These are phyloP conservation scores for Teleogryllus occipitalis DNA, from an alignment of 1,140 invertebrate species.

Conservation along the genomic window DNA sequence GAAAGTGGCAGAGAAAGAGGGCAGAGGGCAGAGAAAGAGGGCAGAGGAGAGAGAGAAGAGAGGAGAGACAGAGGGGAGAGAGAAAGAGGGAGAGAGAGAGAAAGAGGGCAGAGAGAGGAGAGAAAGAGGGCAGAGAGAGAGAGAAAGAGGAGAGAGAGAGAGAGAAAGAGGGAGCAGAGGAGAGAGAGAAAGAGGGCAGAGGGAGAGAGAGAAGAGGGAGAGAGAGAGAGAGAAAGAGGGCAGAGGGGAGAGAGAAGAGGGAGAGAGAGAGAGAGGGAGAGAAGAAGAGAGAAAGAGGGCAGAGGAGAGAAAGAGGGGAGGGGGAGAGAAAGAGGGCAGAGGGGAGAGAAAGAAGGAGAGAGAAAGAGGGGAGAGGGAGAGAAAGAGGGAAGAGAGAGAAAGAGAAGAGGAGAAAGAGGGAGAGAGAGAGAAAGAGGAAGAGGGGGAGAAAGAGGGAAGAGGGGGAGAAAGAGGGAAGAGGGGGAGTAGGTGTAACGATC, in stretches of 20 bases:
- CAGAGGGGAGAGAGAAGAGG: background rate
- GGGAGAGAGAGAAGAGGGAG: too few relatives aligned
- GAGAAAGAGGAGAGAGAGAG: background rate
- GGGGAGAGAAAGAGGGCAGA: background rate
- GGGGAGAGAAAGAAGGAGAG: too few relatives aligned
- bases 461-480: too few relatives aligned
- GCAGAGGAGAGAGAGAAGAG: background rate
- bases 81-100: background rate
- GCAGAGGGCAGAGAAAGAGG: background rate
- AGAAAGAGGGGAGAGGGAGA: too few relatives aligned
- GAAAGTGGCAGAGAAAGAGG: background rate
- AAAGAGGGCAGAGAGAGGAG: background rate
- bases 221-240: too few relatives aligned
- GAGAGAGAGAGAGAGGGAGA: background rate
- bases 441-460: too few relatives aligned
- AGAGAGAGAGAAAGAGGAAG: too few relatives aligned
- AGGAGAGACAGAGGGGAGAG: background rate
- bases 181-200: background rate
- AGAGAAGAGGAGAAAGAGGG: too few relatives aligned
- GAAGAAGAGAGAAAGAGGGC: background rate
- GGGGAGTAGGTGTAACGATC: too few relatives aligned
- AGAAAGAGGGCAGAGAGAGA: background rate
- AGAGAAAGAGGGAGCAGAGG: background rate
- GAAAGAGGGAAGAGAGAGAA: too few relatives aligned
- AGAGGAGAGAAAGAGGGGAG: background rate